These are phyloP conservation scores for Nasua narica DNA, from an alignment of 2,797 vertebrate species.

Conservation along the genomic window DNA sequence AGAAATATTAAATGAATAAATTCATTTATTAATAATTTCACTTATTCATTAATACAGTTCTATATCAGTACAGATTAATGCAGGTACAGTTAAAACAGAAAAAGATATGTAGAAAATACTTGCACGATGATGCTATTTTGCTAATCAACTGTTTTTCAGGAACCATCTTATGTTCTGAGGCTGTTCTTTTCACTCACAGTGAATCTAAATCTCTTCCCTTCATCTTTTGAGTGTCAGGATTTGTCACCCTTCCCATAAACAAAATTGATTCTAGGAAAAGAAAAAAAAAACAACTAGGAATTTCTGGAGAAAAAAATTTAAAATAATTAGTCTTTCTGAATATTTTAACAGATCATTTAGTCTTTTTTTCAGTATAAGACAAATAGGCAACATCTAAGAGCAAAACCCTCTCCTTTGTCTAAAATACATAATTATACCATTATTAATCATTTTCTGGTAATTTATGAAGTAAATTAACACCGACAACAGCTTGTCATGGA, in stretches of 20 bases:
- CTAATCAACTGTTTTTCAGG: conserved; percentile 39
- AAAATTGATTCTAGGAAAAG: conserved; percentile 63
- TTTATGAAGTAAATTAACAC: conserved; percentile 42
- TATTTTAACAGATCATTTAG: neutral
- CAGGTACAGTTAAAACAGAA: neutral
- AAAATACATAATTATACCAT: conserved; percentile 6
- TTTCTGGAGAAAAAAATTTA: neutral
- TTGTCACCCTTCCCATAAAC: conserved; percentile 77
- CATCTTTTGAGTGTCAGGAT: conserved; percentile 62
- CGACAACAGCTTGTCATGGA: conserved; percentile 9
- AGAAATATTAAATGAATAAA: neutral
- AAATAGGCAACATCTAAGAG: neutral
- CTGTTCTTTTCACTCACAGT: conserved; percentile 49
- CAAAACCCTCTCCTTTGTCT: neutral
- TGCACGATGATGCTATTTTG: conserved; percentile 36
- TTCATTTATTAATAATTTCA: conserved; percentile 45
- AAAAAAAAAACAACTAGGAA: conserved; percentile 39
- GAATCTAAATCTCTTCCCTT: conserved; percentile 75
- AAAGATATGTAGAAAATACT: neutral
- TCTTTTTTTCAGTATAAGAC: neutral
- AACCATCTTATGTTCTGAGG: neutral
- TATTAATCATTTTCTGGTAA: conserved; percentile 43
- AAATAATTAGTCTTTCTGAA: conserved; percentile 55
- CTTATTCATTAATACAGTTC: conserved; percentile 45
- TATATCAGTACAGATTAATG: neutral